Base-by-base conservation (phyloP, 2,797 vertebrate genomes). In the Epinephelus malabaricus region DNA sequence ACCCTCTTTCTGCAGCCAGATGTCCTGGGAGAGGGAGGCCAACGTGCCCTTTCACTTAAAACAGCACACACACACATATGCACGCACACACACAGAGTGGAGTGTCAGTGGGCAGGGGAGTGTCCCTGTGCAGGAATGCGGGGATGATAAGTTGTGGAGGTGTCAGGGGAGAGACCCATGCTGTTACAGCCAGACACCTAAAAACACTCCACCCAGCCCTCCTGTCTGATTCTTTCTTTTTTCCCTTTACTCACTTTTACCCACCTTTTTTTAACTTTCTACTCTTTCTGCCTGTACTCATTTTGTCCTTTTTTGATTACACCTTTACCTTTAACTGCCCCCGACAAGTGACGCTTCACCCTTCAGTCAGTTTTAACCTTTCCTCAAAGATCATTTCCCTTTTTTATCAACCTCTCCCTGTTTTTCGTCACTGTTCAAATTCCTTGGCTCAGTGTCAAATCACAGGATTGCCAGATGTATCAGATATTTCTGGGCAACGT, bases 71-170 rank as follows among this genome's bases (percentile, higher is more conserved):
- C 75, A 50, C 79, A 85, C 74, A 79, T 65, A 79, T 83, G 86
- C 83, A 76, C 60, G 72, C 74, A 74, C 59, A 76, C 55, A 73
- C 55, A 72, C 40, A 40, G 30, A 65, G 61, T 74, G 67, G 23
- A 71, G 90, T 91, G 90, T 93, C 88, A 88, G 86, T 90, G 85
- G 90, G 86, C 88, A 91, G 90, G 92, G 93, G 93, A 95, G 94
- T 94, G 90, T 95, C 91, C 90, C 88, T 87, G 90, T 88, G 87
- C 90, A 93, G 93, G 94, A 95, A 95, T 95, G 94, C 88, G 84
- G 90, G 87, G 92, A 91, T 92, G 92, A 95, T 93, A 93, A 92
- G 87, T 90, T 91, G 85, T 88, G 86, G 87, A 94, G 90, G 93
- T 94, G 92, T 94, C 92, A 88, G 88, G 89, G 92, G 90, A 92